Percentiles rank a stretch among this genome's conserved stretches.
phyloP scores from a whole-genome alignment of 2,113 vertebrate genomes.

The Piprites chloris region DNA sequence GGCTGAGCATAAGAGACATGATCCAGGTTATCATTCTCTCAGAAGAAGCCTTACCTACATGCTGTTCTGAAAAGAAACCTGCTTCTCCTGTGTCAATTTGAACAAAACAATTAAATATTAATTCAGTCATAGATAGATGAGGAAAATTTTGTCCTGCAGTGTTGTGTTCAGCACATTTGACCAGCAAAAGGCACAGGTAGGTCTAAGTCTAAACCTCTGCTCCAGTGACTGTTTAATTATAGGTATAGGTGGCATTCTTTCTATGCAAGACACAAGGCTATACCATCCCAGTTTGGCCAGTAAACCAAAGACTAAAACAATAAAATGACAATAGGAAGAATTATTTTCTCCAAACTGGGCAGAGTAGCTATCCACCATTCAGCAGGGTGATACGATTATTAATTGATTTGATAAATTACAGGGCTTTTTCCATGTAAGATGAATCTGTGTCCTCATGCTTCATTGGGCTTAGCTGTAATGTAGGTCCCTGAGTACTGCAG shows the following conservation, averaged over 20 bases:
- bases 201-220: background rate
- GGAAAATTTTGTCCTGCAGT: background rate
- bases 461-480: background rate
- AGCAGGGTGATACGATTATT: background rate
- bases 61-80: background rate
- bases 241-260: background rate
- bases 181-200: background rate
- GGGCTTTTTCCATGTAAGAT: background rate
- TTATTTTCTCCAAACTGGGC: background rate
- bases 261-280: background rate
- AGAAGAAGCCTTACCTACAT: background rate
- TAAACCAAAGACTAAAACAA: background rate
- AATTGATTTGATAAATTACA: background rate
- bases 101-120: background rate
- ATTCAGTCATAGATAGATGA: background rate
- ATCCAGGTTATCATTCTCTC: background rate
- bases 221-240: background rate
- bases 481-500: background rate
- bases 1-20: background rate
- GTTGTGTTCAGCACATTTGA: background rate
- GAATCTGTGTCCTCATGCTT: background rate
- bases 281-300: background rate
- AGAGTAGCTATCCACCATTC: background rate
- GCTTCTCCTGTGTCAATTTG: background rate
- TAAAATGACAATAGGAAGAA: background rate